A percentile compares a stretch with the other conserved stretches of the same genome.
Evolutionary conservation across 2,888 invertebrate species (phyloP).

Genomic region (Cylloceria caligata): DNA sequence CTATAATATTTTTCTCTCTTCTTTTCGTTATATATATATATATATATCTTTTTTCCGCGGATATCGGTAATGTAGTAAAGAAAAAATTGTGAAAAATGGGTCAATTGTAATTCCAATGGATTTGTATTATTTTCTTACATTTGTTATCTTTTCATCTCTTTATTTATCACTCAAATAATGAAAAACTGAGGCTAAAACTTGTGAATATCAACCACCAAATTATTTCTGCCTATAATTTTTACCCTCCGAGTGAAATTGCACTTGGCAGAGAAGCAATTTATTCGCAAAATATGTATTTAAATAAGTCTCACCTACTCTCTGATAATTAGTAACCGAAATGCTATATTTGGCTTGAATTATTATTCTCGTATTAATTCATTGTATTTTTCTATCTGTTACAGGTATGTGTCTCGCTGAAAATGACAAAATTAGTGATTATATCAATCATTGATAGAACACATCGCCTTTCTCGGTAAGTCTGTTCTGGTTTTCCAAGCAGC

Average conservation of each 20-base stretch:
- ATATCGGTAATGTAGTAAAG: neutral
- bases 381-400: conserved; percentile 69
- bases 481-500: conserved; percentile 50
- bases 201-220: neutral
- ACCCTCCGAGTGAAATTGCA: too few relatives aligned
- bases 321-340: neutral
- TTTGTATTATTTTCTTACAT: neutral
- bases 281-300: neutral
- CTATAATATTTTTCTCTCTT: neutral
- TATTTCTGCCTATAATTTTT: neutral
- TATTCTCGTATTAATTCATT: conserved; percentile 1
- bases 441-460: conserved; percentile 1
- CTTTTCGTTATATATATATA: too few relatives aligned
- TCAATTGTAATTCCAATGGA: neutral
- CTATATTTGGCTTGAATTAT: neutral
- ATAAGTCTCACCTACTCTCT: neutral
- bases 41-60: neutral
- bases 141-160: neutral
- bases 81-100: neutral
- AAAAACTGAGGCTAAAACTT: neutral
- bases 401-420: conserved; percentile 65
- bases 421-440: neutral
- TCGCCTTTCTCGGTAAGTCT: conserved; percentile 57
- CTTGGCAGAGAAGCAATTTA: neutral
- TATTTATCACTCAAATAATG: neutral